phyloP scores from a whole-genome alignment of 2,113 vertebrate species.

The Trematocara zebra region DNA sequence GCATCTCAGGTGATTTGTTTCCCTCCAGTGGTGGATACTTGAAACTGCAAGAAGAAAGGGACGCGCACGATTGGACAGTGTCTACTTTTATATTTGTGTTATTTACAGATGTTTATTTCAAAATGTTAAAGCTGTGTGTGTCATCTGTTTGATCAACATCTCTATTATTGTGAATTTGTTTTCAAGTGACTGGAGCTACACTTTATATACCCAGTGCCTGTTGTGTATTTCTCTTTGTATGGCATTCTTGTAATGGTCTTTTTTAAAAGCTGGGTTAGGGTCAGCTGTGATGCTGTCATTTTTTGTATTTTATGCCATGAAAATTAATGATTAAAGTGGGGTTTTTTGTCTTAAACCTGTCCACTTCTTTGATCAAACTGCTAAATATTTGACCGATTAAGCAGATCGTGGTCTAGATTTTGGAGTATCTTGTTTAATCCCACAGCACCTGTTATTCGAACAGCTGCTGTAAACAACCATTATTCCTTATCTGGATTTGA shows the following conservation, averaged over 20 bases:
- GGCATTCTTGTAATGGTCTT: not conserved
- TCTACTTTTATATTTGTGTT: not conserved
- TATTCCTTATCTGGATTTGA: not conserved
- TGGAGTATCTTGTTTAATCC: not conserved
- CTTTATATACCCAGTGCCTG: not conserved
- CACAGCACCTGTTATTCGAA: not conserved
- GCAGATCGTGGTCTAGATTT: not conserved
- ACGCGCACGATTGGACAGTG: not conserved
- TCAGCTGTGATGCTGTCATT: fast-evolving
- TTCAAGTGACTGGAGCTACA: not conserved
- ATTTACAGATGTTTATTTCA: not conserved
- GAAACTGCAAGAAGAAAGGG: not conserved
- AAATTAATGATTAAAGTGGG: not conserved
- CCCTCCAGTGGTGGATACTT: not conserved
- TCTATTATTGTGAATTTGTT: not conserved
- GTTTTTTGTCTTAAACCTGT: not conserved
- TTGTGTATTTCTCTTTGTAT: not conserved
- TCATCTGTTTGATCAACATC: not conserved
- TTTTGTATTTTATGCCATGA: not conserved
- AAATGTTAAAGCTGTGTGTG: not conserved
- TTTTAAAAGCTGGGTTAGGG: not conserved
- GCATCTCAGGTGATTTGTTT: not conserved
- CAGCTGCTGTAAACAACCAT: not conserved
- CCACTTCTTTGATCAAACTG: not conserved
- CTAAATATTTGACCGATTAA: not conserved